phyloP scores from a whole-genome alignment of 2,113 vertebrate species.

The Cacatua alba region DNA sequence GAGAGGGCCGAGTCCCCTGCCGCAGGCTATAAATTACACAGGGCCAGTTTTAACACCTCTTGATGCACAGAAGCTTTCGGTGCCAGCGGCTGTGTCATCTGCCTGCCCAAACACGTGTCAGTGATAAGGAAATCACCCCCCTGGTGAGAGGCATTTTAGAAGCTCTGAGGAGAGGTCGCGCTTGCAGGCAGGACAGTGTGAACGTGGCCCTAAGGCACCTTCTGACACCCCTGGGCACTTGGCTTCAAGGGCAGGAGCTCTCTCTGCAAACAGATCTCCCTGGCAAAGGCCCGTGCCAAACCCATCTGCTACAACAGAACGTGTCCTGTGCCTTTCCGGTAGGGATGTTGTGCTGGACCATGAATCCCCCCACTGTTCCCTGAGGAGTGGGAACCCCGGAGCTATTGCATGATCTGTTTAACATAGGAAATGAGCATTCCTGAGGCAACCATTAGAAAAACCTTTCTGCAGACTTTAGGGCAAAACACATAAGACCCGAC shows the following conservation, averaged over 20 bases:
- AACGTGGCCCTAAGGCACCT: not conserved
- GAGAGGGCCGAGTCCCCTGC: not conserved
- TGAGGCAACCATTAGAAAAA: not conserved
- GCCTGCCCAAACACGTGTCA: not conserved
- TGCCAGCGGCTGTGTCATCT: not conserved
- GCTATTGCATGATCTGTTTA: not conserved
- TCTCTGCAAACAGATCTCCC: not conserved
- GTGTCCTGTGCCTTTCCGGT: not conserved
- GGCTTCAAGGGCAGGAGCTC: not conserved
- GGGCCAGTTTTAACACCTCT: constrained; percentile 25
- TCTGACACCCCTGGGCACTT: not conserved
- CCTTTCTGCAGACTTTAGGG: not conserved
- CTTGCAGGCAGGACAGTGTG: not conserved
- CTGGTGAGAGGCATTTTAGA: constrained; percentile 36
- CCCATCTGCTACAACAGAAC: not conserved
- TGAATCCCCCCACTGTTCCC: not conserved
- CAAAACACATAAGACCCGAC: not conserved
- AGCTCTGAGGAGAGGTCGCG: not conserved
- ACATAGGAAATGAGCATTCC: not conserved
- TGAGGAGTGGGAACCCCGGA: not conserved
- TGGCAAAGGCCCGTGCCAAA: not conserved
- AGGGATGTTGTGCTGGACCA: not conserved
- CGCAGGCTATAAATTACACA: constrained; percentile 13
- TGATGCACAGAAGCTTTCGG: not conserved
- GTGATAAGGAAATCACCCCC: not conserved